Evolutionary conservation across 2,113 vertebrate genomes (phyloP).

Genomic region (Rousettus leschenaultii): DNA sequence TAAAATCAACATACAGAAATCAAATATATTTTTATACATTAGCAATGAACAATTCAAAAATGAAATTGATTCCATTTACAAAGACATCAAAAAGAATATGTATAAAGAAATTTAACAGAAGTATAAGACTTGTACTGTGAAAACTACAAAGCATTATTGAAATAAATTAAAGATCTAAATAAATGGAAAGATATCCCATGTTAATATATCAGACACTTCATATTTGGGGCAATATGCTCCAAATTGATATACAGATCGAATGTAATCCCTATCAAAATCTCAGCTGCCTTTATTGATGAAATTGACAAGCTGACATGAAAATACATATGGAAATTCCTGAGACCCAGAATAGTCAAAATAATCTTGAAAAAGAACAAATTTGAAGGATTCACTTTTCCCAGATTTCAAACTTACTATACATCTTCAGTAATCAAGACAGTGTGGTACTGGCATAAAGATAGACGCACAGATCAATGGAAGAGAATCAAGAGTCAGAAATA

Average conservation of each 20-base stretch:
- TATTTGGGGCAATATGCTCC: not conserved
- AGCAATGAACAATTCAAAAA: not conserved
- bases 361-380: not conserved
- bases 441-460: not conserved
- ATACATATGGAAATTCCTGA: not conserved
- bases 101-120: not conserved
- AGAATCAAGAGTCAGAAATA: not conserved
- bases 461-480: not conserved
- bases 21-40: not conserved
- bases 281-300: not conserved
- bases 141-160: not conserved
- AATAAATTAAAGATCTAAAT: conserved; percentile 17
- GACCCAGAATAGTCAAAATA: not conserved
- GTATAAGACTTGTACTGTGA: not conserved
- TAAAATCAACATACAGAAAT: not conserved
- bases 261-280: not conserved
- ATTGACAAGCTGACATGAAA: not conserved
- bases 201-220: not conserved
- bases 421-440: not conserved
- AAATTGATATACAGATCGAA: not conserved
- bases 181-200: not conserved
- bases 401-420: not conserved
- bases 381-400: not conserved
- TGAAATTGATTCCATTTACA: not conserved
- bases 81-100: not conserved